Percentiles rank a stretch among this genome's conserved stretches.
These are phyloP conservation scores for Scytalopus superciliaris DNA, from an alignment of 2,113 vertebrate genomes.

Conservation along the genomic window DNA sequence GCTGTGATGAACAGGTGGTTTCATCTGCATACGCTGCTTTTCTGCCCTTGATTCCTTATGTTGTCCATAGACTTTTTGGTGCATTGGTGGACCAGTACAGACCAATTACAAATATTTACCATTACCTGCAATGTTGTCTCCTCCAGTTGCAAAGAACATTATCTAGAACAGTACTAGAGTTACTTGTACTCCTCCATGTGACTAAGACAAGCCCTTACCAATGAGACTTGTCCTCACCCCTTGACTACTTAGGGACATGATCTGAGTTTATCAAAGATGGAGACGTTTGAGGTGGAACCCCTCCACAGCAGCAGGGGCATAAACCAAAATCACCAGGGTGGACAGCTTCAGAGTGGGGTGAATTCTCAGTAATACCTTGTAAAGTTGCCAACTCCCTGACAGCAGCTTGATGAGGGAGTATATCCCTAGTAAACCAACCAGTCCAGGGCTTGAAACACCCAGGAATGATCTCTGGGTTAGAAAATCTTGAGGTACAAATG, in stretches of 20 bases:
- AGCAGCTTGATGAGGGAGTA: fast-evolving
- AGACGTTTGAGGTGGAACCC: not conserved
- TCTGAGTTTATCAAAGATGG: not conserved
- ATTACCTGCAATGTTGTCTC: not conserved
- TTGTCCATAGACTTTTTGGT: not conserved
- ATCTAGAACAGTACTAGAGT: not conserved
- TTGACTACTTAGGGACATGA: not conserved
- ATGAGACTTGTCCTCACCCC: fast-evolving
- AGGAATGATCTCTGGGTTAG: not conserved
- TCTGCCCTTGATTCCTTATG: not conserved
- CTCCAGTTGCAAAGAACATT: not conserved
- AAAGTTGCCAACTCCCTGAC: not conserved
- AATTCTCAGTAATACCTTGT: not conserved
- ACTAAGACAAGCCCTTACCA: not conserved
- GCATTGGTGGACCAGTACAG: not conserved
- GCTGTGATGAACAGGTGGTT: not conserved
- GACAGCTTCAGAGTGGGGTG: fast-evolving
- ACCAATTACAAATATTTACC: fast-evolving
- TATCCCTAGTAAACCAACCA: not conserved
- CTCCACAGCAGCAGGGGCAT: not conserved
- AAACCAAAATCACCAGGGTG: not conserved
- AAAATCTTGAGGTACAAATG: not conserved
- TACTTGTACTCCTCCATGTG: not conserved
- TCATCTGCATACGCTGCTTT: not conserved
- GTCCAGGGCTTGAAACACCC: not conserved